Base-by-base conservation (phyloP, 1,140 invertebrate genomes). In the Cydia amplana region DNA sequence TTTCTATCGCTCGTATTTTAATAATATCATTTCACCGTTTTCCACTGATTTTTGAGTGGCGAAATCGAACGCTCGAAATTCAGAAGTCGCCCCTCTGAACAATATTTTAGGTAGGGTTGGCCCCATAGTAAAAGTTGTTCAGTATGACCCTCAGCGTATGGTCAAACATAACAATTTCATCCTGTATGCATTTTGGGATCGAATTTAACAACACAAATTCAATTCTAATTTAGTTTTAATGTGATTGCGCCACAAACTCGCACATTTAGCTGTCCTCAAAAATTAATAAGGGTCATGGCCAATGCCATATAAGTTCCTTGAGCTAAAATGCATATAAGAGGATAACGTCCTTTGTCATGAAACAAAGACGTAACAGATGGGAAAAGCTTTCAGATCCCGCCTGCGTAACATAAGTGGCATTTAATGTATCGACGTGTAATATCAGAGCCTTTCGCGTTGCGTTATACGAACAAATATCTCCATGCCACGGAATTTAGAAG, bases 321-420 rank as follows among this genome's bases (percentile, higher is more conserved):
- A 28, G 49, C n/a, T 23, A 23, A 60, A 60, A 60, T 60, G 55
- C 55, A 60, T n/a, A 23, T 60, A 60, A 60, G 6, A 23, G 55
- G 20, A n/a, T 60, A 14, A 16, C 43, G 43, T 60, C 20, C 49
- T 20, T 60, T 10, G 9, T 23, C 9, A 23, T 23, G 20, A 12
- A 60, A 60, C 1, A 60, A 60, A 23, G 20, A 60, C 9, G 20
- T 60, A 60, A 60, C 55, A 60, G 5, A 60, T 60, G 55, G 55
- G 20, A 23, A 55, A 60, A 60, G 55, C 55, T 60, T 60, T 60
- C 23, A 60, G 49, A 18, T 60, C 55, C 20, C 55, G 18, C 18
- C 55, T 60, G 55, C 55, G 55, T 60, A 23, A 55, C 20, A 60
- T 60, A 60, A 60, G 55, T 60, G 55, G 55, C n/a, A n/a, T n/a